Evolutionary conservation across 1,140 invertebrate species (phyloP), one percentile per base, ranked within the genome.

Genomic region (Sarcophaga bullata): DNA sequence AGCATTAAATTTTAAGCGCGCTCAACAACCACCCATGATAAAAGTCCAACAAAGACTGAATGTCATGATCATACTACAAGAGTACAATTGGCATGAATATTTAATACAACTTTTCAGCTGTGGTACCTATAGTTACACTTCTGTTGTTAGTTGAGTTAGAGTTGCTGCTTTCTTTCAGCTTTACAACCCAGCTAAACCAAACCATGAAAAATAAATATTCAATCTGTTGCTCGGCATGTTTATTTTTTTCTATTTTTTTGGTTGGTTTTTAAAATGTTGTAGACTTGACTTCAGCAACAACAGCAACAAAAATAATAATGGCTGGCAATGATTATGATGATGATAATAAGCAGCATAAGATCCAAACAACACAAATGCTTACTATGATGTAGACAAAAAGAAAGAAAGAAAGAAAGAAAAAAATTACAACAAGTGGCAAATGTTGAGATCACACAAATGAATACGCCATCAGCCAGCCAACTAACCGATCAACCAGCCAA

Each of bases 41-140:
- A 87, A 89, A 86, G 86, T 87, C 86, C 84, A 85, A 86, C 86
- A 82, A 84, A 84, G 87, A 89, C 87, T 89, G 86, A 89, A 88
- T 87, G 88, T 89, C 86, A 89, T 86, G 87, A 87, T 84, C 87
- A 86, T 76, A 48, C 73, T 49, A n/a, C 73, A 76, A 49, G 75
- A 50, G 75, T 15, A 78, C 50, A 50, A 78, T 78, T 17, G 75
- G 52, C 15, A 37, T 37, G 25, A 37, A 37, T 37, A 37, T 37
- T 37, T 37, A 37, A 37, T 37, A 37, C 25, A 37, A 37, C 25
- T 37, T 37, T 37, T 37, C 4, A 37, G 54, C 54, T 58, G 54
- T 68, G 17, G 6, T 19, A 19, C 17, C 2, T 19, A 4, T 0
- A 52, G 50, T 52, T 3, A 3, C 25, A 52, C 50, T 52, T 13